phyloP scores from a whole-genome alignment of 35 echinoderm and acorn worm genomes.

The Apostichopus parvimensis region DNA sequence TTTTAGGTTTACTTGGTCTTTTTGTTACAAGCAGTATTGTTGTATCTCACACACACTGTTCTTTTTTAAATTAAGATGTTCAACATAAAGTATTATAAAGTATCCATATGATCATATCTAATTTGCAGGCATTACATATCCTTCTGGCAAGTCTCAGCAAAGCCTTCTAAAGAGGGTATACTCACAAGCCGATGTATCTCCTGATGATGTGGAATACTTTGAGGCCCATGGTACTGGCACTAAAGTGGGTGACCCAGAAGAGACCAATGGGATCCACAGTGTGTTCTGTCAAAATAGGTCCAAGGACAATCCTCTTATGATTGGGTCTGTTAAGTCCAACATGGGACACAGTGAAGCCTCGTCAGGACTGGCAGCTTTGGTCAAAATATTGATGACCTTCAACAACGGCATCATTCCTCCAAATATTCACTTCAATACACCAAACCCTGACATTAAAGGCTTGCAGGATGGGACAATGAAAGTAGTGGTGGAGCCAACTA shows the following conservation, averaged over 20 bases:
- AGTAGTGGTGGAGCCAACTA: slow-evolving; percentile 71
- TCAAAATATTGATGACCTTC: slow-evolving; percentile 73
- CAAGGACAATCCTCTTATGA: slow-evolving; percentile 63
- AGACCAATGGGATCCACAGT: slow-evolving; percentile 65
- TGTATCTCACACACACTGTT: too few species aligned
- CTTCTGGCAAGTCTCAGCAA: slow-evolving; percentile 70
- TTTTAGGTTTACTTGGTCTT: too few species aligned
- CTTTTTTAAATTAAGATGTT: too few species aligned
- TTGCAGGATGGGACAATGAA: slow-evolving; percentile 78
- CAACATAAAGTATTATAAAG: too few species aligned
- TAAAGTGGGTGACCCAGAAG: slow-evolving; percentile 86
- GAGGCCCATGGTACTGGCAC: slow-evolving; percentile 95
- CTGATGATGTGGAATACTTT: slow-evolving; percentile 76
- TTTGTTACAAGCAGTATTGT: too few species aligned
- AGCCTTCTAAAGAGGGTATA: slow-evolving; percentile 62
- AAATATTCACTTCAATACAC: slow-evolving; percentile 76
- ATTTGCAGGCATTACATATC: slow-evolving; percentile 75
- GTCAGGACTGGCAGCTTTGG: slow-evolving; percentile 80
- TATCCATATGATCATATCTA: not conserved
- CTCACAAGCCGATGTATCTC: slow-evolving; percentile 64
- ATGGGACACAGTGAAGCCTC: slow-evolving; percentile 87
- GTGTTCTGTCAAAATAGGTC: slow-evolving; percentile 78
- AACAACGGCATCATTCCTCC: slow-evolving; percentile 76
- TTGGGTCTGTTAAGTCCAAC: slow-evolving; percentile 95
- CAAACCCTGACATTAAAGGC: slow-evolving; percentile 81